These are phyloP conservation scores for Podarcis muralis DNA, from an alignment of 2,113 vertebrate species.

Conservation along the genomic window DNA sequence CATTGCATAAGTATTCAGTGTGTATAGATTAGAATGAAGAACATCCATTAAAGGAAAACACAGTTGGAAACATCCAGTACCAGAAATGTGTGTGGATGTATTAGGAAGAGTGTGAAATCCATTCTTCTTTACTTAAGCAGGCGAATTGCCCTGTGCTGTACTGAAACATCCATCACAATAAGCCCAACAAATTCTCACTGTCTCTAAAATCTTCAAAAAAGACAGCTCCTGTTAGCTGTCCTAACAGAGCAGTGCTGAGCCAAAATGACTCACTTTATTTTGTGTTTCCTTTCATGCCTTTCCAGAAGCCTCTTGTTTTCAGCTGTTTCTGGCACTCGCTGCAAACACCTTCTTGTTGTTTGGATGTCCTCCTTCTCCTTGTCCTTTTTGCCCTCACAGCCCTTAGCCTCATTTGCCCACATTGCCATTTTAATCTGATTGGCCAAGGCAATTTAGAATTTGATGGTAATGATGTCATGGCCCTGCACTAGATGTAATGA, in stretches of 20 bases:
- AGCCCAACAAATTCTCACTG: neutral
- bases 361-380: neutral
- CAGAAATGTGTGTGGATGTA: too few species aligned
- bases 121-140: too few species aligned
- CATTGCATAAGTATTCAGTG: too few species aligned
- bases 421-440: neutral
- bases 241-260: neutral
- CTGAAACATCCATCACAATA: too few species aligned
- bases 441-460: neutral
- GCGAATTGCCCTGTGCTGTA: too few species aligned
- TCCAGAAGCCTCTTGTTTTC: neutral
- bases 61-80: too few species aligned
- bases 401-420: too few species aligned
- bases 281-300: neutral
- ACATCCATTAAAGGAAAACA: too few species aligned
- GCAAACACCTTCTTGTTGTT: neutral
- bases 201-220: neutral
- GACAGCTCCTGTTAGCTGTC: neutral
- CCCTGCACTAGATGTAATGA: neutral
- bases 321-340: neutral
- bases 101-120: too few species aligned
- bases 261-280: neutral
- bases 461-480: neutral
- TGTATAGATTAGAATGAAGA: too few species aligned
- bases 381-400: neutral